These are phyloP conservation scores for Morpho deidamia DNA, from an alignment of 2,888 invertebrate genomes.

Conservation along the genomic window DNA sequence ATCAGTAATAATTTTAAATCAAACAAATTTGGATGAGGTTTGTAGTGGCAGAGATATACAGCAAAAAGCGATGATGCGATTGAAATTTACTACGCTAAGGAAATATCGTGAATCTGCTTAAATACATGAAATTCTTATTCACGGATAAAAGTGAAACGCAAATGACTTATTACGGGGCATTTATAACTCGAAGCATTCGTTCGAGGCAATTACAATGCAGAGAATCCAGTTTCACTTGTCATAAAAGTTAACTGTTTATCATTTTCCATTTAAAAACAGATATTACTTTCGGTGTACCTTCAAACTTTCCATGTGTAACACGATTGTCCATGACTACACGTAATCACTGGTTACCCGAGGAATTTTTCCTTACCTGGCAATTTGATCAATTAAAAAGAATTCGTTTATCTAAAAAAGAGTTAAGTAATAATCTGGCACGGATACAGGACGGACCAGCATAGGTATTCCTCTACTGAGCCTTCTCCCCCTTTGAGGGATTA, in stretches of 20 bases:
- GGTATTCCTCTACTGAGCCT: no score
- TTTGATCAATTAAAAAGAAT: no score
- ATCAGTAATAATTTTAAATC: no score
- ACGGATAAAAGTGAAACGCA: slow-evolving; percentile 21
- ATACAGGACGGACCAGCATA: no score
- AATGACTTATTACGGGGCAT: slow-evolving; percentile 16
- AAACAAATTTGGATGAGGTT: no score
- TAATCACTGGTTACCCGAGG: slow-evolving; percentile 25
- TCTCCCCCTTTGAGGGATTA: no score
- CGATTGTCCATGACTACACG: slow-evolving; percentile 55
- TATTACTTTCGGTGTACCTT: slow-evolving; percentile 16
- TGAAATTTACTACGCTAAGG: not conserved
- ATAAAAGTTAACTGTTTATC: slow-evolving; percentile 17
- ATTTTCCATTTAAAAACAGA: slow-evolving; percentile 23
- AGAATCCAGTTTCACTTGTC: slow-evolving; percentile 22
- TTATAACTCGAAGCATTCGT: slow-evolving; percentile 20
- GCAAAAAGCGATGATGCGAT: no score
- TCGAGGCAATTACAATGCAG: slow-evolving; percentile 22
- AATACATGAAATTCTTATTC: slow-evolving; percentile 9
- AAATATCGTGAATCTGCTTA: not conserved
- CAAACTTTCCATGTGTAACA: slow-evolving; percentile 52
- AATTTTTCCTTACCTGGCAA: no score
- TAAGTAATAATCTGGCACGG: no score
- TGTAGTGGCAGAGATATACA: no score
- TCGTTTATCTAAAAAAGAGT: no score